Evolutionary conservation across 2,113 vertebrate species (phyloP), one percentile per base, ranked within the genome.

Genomic region (Pituophis catenifer): DNA sequence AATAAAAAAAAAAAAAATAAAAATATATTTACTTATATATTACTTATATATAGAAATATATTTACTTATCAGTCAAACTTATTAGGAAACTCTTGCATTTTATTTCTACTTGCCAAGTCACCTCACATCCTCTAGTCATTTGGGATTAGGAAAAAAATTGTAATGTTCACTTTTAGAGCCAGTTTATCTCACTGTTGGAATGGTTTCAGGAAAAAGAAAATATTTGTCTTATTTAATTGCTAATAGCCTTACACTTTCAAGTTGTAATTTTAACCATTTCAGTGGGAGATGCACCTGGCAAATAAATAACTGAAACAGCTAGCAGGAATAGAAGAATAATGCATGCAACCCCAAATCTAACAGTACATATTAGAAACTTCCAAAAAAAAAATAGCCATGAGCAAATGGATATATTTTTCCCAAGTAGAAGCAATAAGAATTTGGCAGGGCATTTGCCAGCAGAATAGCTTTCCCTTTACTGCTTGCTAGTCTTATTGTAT

Each of bases 71-170:
- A 88, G 92, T 94, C 86, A 88, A 93, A 96, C 94, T 90, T 94
- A 95, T 95, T 94, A 95, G 90, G 59, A 89, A 93, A 93, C 86
- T 91, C 90, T 95, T 93, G 89, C 88, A 91, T 94, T 91, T 94
- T 94, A 95, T 94, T 97, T 96, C 93, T 53, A 94, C 92, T 97
- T 96, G 92, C 93, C 92, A 96, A 94, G 94, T 95, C 95, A 96
- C n/a, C 6, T 19, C 53, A 19, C 19, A 6, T 59, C 1, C 94
- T 9, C 13, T 24, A 90, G 94, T 94, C 95, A 95, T 94, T 95
- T 94, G 95, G 95, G 94, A 94, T 94, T 91, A 81, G 75, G 75
- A 21, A 44, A 81, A 29, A 81, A 38, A 81, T 95, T 94, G 88
- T 91, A 92, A 94, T 93, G 93, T 91, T 91, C 95, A 92, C 91